Evolutionary conservation across 2,888 invertebrate genomes (phyloP).

Genomic region (Acronicta aceris): DNA sequence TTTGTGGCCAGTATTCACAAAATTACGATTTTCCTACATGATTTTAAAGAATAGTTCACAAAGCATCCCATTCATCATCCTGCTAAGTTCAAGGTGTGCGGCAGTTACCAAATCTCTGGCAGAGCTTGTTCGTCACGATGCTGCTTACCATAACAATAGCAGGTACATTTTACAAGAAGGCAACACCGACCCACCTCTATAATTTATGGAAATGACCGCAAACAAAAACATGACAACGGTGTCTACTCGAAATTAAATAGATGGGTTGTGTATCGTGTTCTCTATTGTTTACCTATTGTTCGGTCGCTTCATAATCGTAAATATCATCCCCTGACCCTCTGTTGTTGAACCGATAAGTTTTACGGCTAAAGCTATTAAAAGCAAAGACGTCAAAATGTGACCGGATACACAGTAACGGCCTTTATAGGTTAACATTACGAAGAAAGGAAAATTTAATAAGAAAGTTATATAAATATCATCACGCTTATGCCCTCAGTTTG

Average conservation of each 20-base stretch:
- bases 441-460: constrained; percentile 17
- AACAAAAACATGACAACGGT: constrained; percentile 88
- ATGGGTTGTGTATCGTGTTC: constrained; percentile 82
- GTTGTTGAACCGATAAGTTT: constrained; percentile 53
- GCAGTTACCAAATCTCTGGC: constrained; percentile 77
- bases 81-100: constrained; percentile 42
- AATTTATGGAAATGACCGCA: constrained; percentile 88
- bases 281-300: constrained; percentile 82
- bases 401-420: constrained; percentile 41
- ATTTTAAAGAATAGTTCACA: constrained; percentile 30
- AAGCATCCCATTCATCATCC: constrained; percentile 51
- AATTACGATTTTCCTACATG: constrained; percentile 8
- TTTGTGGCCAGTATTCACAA: neutral
- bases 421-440: constrained; percentile 36
- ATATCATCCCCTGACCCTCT: constrained; percentile 75
- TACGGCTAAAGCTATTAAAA: constrained; percentile 57
- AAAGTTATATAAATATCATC: constrained; percentile 13
- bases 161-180: constrained; percentile 75
- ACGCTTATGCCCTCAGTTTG: no score
- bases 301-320: constrained; percentile 76
- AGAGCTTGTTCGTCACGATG: constrained; percentile 79
- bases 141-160: constrained; percentile 86
- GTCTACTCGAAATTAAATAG: constrained; percentile 88
- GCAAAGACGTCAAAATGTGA: constrained; percentile 45
- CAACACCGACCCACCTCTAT: constrained; percentile 75